These are phyloP conservation scores for Zaprionus kolodkinae DNA, from an alignment of 1,140 invertebrate genomes.

Conservation along the genomic window DNA sequence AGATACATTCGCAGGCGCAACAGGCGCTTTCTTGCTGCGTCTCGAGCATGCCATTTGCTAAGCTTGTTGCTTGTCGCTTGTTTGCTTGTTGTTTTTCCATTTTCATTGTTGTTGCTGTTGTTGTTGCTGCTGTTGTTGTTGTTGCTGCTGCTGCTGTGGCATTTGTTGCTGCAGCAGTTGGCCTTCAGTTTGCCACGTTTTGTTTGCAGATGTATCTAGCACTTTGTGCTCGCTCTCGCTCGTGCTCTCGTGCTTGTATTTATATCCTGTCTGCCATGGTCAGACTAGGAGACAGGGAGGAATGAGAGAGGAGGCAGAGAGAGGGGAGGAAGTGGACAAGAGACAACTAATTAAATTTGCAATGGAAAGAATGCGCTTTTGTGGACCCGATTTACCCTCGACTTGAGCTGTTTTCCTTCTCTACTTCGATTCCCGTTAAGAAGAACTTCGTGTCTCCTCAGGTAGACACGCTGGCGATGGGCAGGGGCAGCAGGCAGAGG, in stretches of 20 bases:
- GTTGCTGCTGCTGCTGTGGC: not conserved
- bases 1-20: constrained; percentile 5
- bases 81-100: not conserved
- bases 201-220: constrained; percentile 34
- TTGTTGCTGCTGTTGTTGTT: constrained; percentile 6
- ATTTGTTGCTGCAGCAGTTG: constrained; percentile 19
- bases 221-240: not conserved
- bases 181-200: constrained; percentile 55
- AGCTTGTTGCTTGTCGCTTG: not conserved
- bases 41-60: constrained; percentile 7
- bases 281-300: not conserved
- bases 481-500: not conserved
- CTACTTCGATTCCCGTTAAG: constrained; percentile 57
- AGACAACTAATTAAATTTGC: constrained; percentile 76
- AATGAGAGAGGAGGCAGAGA: too few species aligned
- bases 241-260: constrained; percentile 17
- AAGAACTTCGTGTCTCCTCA: constrained; percentile 23
- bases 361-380: constrained; percentile 73
- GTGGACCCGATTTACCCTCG: constrained; percentile 33
- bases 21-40: constrained; percentile 27
- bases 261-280: constrained; percentile 34
- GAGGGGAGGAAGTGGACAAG: constrained; percentile 16
- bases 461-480: constrained; percentile 32
- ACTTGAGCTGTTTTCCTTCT: constrained; percentile 2
- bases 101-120: constrained; percentile 20